Base-by-base conservation (phyloP, 2,888 invertebrate genomes). In the Automeris io region DNA sequence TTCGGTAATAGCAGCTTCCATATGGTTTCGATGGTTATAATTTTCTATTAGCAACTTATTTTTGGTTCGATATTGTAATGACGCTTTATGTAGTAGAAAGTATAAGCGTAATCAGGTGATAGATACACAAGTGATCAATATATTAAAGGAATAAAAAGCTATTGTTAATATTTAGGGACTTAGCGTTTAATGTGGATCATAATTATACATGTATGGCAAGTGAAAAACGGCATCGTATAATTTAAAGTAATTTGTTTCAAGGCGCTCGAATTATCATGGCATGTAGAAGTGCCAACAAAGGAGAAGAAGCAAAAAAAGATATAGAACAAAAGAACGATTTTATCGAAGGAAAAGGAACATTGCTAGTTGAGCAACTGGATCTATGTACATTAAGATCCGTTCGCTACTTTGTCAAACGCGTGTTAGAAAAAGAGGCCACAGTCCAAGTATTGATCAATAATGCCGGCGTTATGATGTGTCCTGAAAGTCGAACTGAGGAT, bases 381-480 rank as follows among this genome's bases (percentile, higher is more conserved):
- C 69, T 92, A 4, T 72, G 82, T 22, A 89, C 88, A 43, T 55
- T 91, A 6, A 66, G 68, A 3, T 90, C 90, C 8, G 87, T 92
- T 1, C 61, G 86, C 7, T 73, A 81, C 35, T 92, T 91, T 53
- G 89, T 83, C 7, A 51, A 57, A 7, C 58, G 59, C 12, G 59
- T 88, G n/a, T 41, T 76, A 18, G 64, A 76, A 21, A 80, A 70
- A 3, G 89, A 91, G 57, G 16, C 58, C 0, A 62, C 67, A 13
- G 77, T 92, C 3, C 78, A 91, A 47, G 69, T 91, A 22, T 70
- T 92, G 9, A 85, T 92, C 5, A 91, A 92, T 54, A 92, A 92
- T 57, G 91, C 91, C 5, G 92, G 92, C 0, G 83, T 93, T 1
- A 91, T 92, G 91, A 86, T 89, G 72, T 90, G 90, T 39, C 91